phyloP scores from a whole-genome alignment of 2,113 vertebrate genomes.

The Marcusenius ussheri region DNA sequence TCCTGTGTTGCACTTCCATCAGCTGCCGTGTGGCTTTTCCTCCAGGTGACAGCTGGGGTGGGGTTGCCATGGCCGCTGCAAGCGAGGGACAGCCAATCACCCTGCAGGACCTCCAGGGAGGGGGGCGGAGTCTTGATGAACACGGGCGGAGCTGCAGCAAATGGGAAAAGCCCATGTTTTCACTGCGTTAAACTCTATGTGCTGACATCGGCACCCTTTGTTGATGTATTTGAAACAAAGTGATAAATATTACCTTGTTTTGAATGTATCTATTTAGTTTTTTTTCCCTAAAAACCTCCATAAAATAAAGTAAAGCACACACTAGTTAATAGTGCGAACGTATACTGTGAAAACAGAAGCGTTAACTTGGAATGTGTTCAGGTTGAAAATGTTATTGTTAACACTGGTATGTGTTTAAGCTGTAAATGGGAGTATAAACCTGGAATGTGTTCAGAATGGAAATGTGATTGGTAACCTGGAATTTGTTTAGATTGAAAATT shows the following conservation, averaged over 20 bases:
- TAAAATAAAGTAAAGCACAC: neutral
- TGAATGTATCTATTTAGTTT: neutral
- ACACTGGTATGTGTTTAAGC: no score
- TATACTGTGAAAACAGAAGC: neutral
- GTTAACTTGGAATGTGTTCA: neutral
- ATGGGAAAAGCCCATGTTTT: neutral
- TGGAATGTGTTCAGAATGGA: neutral
- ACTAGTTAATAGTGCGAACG: neutral
- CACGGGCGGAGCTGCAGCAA: conserved; percentile 66
- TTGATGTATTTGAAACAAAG: neutral
- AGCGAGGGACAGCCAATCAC: conserved; percentile 56
- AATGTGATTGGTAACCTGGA: neutral
- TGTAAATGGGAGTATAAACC: neutral
- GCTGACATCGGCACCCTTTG: neutral
- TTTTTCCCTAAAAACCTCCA: neutral
- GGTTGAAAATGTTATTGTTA: neutral
- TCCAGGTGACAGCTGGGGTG: conserved; percentile 72
- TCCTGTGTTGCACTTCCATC: neutral
- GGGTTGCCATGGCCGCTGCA: conserved; percentile 78
- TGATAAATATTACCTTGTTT: neutral
- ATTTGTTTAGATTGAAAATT: neutral
- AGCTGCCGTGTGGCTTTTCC: conserved; percentile 47
- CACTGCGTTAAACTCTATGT: neutral
- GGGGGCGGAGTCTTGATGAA: conserved; percentile 71
- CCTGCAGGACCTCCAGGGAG: conserved; percentile 63